A percentile compares a stretch with the other conserved stretches of the same genome.
Evolutionary conservation across 2,113 vertebrate genomes (phyloP).

Genomic region (Proteles cristata): DNA sequence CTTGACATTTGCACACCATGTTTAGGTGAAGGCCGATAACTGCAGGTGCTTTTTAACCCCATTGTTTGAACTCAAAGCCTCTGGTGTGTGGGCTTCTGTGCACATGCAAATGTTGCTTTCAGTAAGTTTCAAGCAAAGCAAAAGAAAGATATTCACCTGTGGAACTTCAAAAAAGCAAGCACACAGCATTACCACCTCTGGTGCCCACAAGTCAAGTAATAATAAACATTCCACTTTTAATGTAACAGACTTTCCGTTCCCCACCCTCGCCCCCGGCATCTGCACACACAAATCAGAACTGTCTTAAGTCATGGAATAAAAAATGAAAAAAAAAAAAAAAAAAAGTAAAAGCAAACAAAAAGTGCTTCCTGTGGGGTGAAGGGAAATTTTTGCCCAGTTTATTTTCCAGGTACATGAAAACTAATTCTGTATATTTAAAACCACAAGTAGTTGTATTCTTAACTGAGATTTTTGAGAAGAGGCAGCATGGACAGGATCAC

Average conservation of each 20-base stretch:
- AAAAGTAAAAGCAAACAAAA: conserved; percentile 63
- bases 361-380: conserved; percentile 69
- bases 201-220: conserved; percentile 46
- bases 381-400: conserved; percentile 75
- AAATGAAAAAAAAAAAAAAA: not conserved
- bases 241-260: conserved; percentile 73
- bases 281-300: conserved; percentile 78
- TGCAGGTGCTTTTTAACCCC: not conserved
- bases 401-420: conserved; percentile 68
- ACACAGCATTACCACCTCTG: not conserved
- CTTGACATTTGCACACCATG: not conserved
- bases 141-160: not conserved
- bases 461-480: conserved; percentile 59
- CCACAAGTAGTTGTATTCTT: conserved; percentile 51
- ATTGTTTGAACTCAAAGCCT: not conserved
- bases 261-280: conserved; percentile 54
- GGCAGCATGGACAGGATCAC: not conserved
- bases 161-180: not conserved
- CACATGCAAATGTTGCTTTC: not conserved
- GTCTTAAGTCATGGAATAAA: conserved; percentile 80
- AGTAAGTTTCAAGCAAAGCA: not conserved
- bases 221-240: conserved; percentile 55
- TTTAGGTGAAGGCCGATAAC: not conserved
- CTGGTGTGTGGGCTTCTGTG: not conserved
- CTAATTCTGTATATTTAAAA: conserved; percentile 68